A percentile compares a stretch with the other conserved stretches of the same genome.
Conservation (phyloP, 2,797 vertebrate species). For the Uromys caudimaculatus region DNA sequence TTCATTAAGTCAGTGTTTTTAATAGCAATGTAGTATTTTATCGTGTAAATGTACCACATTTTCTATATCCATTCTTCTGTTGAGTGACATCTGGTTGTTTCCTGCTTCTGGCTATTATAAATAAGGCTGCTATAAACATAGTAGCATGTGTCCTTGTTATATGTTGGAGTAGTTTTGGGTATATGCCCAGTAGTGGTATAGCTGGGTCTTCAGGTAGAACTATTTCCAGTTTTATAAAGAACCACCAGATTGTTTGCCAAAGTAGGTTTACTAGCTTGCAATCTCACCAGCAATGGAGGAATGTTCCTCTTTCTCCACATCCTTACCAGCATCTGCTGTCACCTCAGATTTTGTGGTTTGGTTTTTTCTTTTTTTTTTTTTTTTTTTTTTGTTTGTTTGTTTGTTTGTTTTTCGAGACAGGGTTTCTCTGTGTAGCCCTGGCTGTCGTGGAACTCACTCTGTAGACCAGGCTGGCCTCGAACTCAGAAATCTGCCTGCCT, state of each 20-base stretch:
- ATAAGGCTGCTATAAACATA: background rate
- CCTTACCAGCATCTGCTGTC: background rate
- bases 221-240: background rate
- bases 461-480: no score
- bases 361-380: no score
- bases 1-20: background rate
- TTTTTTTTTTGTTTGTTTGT: no score
- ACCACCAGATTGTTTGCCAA: background rate
- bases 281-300: background rate
- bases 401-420: no score
- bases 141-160: background rate
- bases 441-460: no score
- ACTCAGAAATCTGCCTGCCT: no score
- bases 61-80: background rate
- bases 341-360: no score
- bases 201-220: background rate
- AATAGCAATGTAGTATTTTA: background rate
- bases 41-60: background rate
- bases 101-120: background rate
- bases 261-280: background rate
- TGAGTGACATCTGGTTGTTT: background rate
- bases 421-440: no score
- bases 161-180: background rate
- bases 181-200: no score
- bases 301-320: background rate